Percentiles rank a stretch among this genome's conserved stretches.
These are phyloP conservation scores for Lasiurus cinereus DNA, from an alignment of 2,113 vertebrate genomes.

Conservation along the genomic window DNA sequence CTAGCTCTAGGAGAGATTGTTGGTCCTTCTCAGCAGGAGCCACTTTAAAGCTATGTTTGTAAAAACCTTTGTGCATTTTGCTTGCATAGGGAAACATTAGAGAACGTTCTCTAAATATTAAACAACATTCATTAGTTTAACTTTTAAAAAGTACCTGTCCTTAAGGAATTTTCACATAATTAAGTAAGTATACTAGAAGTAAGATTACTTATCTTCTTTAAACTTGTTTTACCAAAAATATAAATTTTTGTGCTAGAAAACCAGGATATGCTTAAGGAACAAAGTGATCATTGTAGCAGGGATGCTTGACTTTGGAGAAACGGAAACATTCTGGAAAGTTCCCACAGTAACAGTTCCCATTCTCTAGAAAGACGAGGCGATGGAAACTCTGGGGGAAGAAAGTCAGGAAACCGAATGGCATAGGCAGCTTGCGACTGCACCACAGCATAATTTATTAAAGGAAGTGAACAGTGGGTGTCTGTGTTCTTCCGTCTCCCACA, in stretches of 20 bases:
- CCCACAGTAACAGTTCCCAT: not conserved
- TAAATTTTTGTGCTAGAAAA: not conserved
- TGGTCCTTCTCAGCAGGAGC: not conserved
- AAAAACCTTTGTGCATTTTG: constrained; percentile 10
- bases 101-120: not conserved
- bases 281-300: not conserved
- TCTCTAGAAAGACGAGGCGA: not conserved
- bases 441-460: not conserved
- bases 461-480: not conserved
- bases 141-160: not conserved
- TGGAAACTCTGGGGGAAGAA: not conserved
- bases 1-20: not conserved
- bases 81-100: not conserved
- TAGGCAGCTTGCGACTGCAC: not conserved
- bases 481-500: not conserved
- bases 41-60: not conserved
- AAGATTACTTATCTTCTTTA: constrained; percentile 33
- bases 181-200: not conserved
- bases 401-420: not conserved
- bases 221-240: not conserved
- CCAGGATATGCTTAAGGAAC: not conserved
- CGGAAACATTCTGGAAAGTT: not conserved
- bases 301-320: not conserved
- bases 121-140: not conserved
- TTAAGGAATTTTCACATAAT: constrained; percentile 39